Conservation (phyloP, 1,140 invertebrate genomes). For the Papilio machaon region DNA sequence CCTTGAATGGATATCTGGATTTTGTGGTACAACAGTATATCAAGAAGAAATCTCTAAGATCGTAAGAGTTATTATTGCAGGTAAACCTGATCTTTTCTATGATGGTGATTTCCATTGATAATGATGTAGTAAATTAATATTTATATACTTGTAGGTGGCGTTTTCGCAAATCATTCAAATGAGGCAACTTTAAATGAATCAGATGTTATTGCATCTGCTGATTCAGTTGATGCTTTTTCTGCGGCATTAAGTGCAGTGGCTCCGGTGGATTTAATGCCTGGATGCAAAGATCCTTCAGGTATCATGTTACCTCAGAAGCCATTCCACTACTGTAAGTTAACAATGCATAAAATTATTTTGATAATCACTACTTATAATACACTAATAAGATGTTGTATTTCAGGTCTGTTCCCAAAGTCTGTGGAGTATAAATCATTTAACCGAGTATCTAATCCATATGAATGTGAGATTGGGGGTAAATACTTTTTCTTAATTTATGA, state of each 20-base stretch:
- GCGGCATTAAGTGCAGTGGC: constrained; percentile 71
- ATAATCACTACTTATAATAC: constrained; percentile 15
- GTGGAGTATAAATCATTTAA: constrained; percentile 87
- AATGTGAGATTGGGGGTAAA: constrained; percentile 85
- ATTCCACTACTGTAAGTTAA: constrained; percentile 92
- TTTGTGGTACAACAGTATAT: constrained; percentile 61
- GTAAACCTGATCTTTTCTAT: constrained; percentile 76
- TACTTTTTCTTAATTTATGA: constrained; percentile 16
- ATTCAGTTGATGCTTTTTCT: constrained; percentile 67
- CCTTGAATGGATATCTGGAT: constrained; percentile 86
- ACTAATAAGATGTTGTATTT: constrained; percentile 48
- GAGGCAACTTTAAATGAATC: constrained; percentile 60
- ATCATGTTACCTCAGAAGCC: constrained; percentile 95
- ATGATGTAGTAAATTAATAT: constrained; percentile 10
- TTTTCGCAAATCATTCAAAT: constrained; percentile 66
- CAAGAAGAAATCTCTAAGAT: constrained; percentile 86
- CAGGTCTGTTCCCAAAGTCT: constrained; percentile 84
- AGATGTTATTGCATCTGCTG: constrained; percentile 75
- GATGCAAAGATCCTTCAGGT: constrained; percentile 93
- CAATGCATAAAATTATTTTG: constrained; percentile 45
- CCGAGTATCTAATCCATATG: constrained; percentile 94
- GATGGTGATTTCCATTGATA: neutral
- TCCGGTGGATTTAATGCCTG: constrained; percentile 93
- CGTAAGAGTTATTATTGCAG: constrained; percentile 90
- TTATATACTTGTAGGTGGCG: constrained; percentile 60